Percentiles rank a stretch among this genome's conserved stretches.
Conservation (phyloP, 2,797 vertebrate genomes). For the Pseudopleuronectes americanus region DNA sequence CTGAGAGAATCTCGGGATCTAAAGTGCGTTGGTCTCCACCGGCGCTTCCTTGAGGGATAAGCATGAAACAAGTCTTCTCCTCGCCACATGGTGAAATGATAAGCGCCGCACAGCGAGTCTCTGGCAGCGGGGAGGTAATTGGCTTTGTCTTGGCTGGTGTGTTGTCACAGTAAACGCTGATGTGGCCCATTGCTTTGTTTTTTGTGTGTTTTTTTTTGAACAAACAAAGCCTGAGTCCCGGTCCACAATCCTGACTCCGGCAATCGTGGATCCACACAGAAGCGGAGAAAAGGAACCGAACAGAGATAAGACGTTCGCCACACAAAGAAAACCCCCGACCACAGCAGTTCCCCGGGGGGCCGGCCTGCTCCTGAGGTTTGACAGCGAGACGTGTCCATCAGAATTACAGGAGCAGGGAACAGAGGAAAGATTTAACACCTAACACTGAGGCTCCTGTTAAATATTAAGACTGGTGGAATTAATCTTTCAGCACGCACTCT, state of each 20-base stretch:
- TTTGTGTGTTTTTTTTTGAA: constrained; percentile 68
- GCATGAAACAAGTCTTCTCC: constrained; percentile 40
- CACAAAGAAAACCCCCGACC: constrained; percentile 36
- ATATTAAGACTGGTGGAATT: constrained; percentile 70
- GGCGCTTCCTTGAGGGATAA: constrained; percentile 51
- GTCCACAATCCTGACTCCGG: constrained; percentile 42
- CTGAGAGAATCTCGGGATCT: constrained; percentile 30
- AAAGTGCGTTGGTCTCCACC: constrained; percentile 32
- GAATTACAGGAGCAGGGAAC: constrained; percentile 27
- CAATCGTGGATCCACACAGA: constrained; percentile 44
- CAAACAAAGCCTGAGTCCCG: constrained; percentile 58
- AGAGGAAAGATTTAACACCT: constrained; percentile 53
- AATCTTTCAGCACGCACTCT: constrained; percentile 62
- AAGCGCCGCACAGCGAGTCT: constrained; percentile 60
- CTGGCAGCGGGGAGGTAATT: constrained; percentile 53
- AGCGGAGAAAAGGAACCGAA: constrained; percentile 10
- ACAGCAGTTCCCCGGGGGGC: constrained; percentile 31
- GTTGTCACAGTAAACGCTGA: constrained; percentile 69
- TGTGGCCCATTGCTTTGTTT: constrained; percentile 67
- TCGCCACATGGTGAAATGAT: constrained; percentile 49
- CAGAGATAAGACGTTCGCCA: constrained; percentile 33
- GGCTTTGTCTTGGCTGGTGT: constrained; percentile 62
- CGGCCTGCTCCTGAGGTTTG: constrained; percentile 24
- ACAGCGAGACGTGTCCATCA: constrained; percentile 47
- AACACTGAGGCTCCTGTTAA: constrained; percentile 68